Conservation (phyloP, 2,797 vertebrate species). For the Neosilurus hyrtlii region DNA sequence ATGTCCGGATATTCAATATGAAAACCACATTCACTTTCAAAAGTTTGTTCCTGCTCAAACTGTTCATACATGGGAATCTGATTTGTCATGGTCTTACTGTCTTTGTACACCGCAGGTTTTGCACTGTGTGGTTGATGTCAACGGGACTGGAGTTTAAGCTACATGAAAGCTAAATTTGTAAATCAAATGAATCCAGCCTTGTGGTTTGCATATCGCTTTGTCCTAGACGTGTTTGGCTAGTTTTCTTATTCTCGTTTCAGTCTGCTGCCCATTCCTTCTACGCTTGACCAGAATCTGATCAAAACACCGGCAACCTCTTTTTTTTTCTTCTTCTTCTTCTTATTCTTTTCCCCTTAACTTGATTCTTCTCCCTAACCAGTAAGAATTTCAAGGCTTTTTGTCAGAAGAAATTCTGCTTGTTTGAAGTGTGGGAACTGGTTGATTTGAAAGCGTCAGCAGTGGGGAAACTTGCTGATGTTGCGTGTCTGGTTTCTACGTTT, state of each 20-base stretch:
- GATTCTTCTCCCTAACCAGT: too few species aligned
- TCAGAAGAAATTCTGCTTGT: background rate
- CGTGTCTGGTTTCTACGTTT: background rate
- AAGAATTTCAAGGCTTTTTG: background rate
- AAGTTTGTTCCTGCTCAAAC: background rate
- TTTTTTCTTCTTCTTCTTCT: too few species aligned
- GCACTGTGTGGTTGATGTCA: background rate
- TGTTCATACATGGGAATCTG: background rate
- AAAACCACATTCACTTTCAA: background rate
- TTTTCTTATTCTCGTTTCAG: background rate
- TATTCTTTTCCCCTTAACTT: too few species aligned
- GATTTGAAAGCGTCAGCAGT: background rate
- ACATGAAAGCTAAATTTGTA: background rate
- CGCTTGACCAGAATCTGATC: background rate
- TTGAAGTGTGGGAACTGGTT: background rate
- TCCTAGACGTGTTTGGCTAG: background rate
- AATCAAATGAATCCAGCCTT: background rate
- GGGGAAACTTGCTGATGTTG: constrained; percentile 12
- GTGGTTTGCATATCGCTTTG: constrained; percentile 10
- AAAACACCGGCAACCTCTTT: background rate
- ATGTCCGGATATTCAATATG: background rate
- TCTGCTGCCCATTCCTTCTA: background rate
- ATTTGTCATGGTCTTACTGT: background rate
- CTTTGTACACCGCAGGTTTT: too few species aligned
- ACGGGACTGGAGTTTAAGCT: background rate